Conservation (phyloP, 2,888 invertebrate species). For the Miltochrista miniata region DNA sequence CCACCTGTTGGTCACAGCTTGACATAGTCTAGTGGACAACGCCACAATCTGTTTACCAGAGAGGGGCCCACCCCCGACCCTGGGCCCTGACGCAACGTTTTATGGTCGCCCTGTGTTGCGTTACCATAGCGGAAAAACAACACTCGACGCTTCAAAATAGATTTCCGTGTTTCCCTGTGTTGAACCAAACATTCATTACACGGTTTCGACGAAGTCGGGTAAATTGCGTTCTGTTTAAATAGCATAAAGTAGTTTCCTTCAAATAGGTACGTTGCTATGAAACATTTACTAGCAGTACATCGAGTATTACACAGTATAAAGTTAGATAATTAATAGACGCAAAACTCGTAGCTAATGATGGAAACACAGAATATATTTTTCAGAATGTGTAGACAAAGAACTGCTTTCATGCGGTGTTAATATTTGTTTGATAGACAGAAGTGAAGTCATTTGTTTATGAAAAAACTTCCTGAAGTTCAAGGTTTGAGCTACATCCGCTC, state of each 20-base stretch:
- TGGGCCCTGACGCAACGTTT: constrained; percentile 75
- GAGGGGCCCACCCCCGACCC: constrained; percentile 62
- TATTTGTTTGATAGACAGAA: constrained; percentile 14
- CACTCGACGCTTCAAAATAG: constrained; percentile 71
- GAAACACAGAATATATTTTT: constrained; percentile 42
- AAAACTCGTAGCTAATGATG: constrained; percentile 45
- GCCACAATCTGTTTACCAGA: constrained; percentile 81
- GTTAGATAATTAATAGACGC: constrained; percentile 30
- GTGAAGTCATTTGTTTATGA: constrained; percentile 16
- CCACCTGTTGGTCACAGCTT: constrained; percentile 78
- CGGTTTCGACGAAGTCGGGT: constrained; percentile 38
- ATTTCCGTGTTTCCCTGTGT: constrained; percentile 69
- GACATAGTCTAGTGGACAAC: constrained; percentile 68
- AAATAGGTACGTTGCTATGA: constrained; percentile 19
- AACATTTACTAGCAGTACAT: constrained; percentile 17
- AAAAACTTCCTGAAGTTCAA: constrained; percentile 22
- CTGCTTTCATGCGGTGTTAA: constrained; percentile 25
- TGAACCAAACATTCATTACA: constrained; percentile 55
- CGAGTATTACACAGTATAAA: constrained; percentile 25
- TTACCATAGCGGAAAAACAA: constrained; percentile 80
- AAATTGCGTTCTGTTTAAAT: constrained; percentile 46
- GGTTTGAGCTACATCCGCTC: constrained; percentile 20
- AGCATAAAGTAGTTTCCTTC: constrained; percentile 20
- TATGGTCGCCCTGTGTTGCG: constrained; percentile 68
- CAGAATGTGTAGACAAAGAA: constrained; percentile 41